Base-by-base conservation (phyloP, 2,113 vertebrate genomes). In the Nibea albiflora region DNA sequence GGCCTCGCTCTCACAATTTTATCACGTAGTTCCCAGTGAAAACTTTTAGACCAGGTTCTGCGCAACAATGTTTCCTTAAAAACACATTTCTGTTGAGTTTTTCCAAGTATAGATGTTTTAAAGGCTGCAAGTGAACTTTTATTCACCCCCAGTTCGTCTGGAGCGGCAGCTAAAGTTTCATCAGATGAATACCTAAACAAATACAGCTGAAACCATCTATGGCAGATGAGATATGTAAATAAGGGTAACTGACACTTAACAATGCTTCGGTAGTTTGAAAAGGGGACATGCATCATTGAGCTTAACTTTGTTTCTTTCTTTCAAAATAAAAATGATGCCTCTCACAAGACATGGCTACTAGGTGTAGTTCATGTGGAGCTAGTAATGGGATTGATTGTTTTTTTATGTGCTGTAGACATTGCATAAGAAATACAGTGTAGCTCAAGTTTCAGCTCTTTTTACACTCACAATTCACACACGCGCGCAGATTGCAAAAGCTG, bases 401-500 rank as follows among this genome's bases (percentile, higher is more conserved):
- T 60, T 35, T 60, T 9, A 44, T 61, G 58, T 75, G 26, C 5
- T 62, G 47, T 31, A 74, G 50, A 72, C 77, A 80, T 47, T 57
- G 73, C 60, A 78, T 50, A 53, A 76, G 11, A 58, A 74, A 71
- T 39, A 72, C 53, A 86, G 53, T 71, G 16, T 28, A 83, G 68
- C 52, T 83, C n/a, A 46, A 20, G 80, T 89, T 86, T 73, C 66
- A 85, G 69, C 80, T 90, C 78, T 77, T 79, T 67, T 84, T 74
- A 76, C 67, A 78, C 31, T 35, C 58, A 85, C 22, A 81, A 85
- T 88, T 88, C 53, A 77, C 61, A 73, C 64, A 69, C 70, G 11
- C 7, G 82, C 42, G 44, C 19, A 81, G 68, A 78, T 64, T 76
- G 83, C 74, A 86, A 80, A 92, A 81, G 76, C 73, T 67, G 81